Evolutionary conservation across 30 jellyfish, hydroid and myxozoan species (phyloP), one percentile per base, ranked within the genome.

Genomic region (Haliclystus octoradiatus): DNA sequence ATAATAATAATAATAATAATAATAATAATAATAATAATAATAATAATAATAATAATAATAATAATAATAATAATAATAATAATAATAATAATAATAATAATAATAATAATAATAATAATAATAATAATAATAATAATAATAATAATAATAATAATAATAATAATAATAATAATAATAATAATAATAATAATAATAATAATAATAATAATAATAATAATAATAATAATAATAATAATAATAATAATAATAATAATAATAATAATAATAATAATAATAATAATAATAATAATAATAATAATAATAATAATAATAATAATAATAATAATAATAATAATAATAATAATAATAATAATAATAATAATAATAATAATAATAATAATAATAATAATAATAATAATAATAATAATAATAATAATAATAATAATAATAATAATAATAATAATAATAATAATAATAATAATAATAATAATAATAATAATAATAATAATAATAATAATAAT

Each of bases 81-180:
- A 47, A n/a, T 47, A 47, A n/a, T 47, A 47, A n/a, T 47, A 47
- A n/a, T 47, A 47, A n/a, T 47, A 47, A n/a, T 47, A 47, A n/a
- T 47, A 47, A n/a, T 47, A 47, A n/a, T 47, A 47, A n/a, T 47
- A 47, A n/a, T 47, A 47, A n/a, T 60, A 60, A 60, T 60, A 60
- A 27, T 60, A 60, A 27, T 60, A 60, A 27, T 60, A 60, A 27
- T 89, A 61, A 12, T 28, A 32, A 72, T 24, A 60, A 52, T 28
- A 33, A 50, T n/a, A 31, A 60, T 1, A 34, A 12, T 30, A 60
- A 26, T 14, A 26, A 19, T 22, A 22, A 28, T 0, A 66, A 2
- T 0, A 66, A 0, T 66, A 33, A 35, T 34, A 66, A 7, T 4
- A 28, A 31, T 30, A 65, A 22, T 7, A 7, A 7, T 7, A 46